phyloP scores from a whole-genome alignment of 2,113 vertebrate genomes.

The Mirounga angustirostris region DNA sequence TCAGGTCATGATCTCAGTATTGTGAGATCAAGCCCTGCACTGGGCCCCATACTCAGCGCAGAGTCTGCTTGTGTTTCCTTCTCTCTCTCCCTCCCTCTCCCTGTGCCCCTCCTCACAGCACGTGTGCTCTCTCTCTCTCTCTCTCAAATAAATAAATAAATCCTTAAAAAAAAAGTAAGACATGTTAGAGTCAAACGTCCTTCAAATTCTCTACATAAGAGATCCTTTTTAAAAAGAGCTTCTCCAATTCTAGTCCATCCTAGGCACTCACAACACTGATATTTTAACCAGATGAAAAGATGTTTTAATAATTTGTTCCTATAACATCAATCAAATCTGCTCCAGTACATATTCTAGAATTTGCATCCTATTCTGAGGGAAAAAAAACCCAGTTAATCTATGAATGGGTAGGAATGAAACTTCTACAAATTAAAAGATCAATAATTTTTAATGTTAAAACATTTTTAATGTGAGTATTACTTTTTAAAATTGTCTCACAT shows the following conservation, averaged over 20 bases:
- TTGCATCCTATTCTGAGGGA: background rate
- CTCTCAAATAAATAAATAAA: background rate
- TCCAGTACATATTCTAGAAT: background rate
- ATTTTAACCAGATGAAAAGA: conserved; percentile 14
- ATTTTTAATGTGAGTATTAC: background rate
- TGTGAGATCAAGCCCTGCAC: background rate
- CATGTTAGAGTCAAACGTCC: conserved; percentile 5
- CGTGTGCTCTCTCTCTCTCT: background rate
- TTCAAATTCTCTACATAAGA: conserved; percentile 13
- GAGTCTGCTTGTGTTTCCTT: background rate
- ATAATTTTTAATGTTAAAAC: conserved; percentile 45
- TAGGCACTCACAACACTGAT: background rate
- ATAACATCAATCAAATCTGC: background rate
- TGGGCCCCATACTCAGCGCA: background rate
- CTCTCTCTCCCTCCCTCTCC: background rate
- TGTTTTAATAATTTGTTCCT: background rate
- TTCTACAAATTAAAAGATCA: conserved; percentile 52
- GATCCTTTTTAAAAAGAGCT: background rate
- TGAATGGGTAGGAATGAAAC: conserved; percentile 6
- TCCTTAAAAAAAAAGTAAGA: background rate
- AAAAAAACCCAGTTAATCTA: background rate
- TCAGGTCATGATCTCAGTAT: background rate
- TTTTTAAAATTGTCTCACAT: conserved; percentile 14
- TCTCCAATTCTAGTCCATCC: background rate
- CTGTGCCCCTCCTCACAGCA: too few relatives aligned